Evolutionary conservation across 2,888 invertebrate genomes (phyloP).

Genomic region (Hoplodrina ambigua): DNA sequence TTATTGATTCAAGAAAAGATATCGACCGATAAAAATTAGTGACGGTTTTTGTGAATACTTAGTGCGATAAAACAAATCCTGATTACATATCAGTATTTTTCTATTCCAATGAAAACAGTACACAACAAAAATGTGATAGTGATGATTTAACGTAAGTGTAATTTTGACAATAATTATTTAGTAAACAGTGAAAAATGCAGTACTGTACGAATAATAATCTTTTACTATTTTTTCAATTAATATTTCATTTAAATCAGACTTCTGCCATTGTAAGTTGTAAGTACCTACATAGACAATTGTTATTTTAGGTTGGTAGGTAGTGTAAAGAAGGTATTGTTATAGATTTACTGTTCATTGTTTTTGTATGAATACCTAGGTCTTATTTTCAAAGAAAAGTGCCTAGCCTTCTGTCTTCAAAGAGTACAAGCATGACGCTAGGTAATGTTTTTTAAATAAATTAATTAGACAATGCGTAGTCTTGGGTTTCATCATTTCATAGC

Average conservation of each 20-base stretch:
- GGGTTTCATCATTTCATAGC: neutral
- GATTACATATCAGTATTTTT: slow-evolving; percentile 41
- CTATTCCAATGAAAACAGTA: slow-evolving; percentile 21
- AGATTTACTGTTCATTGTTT: too few species aligned
- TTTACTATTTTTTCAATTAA: slow-evolving; percentile 33
- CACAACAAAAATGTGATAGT: slow-evolving; percentile 13
- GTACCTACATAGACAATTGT: slow-evolving; percentile 6
- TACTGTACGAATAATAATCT: slow-evolving; percentile 42
- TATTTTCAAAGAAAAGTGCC: too few species aligned
- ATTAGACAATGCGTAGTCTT: neutral
- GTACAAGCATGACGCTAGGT: neutral
- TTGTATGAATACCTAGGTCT: too few species aligned
- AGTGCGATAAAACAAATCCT: slow-evolving; percentile 46
- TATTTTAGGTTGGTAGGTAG: neutral
- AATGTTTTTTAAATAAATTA: neutral
- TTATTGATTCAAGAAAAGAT: slow-evolving; percentile 26
- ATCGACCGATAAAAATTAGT: slow-evolving; percentile 40
- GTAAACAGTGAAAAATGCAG: slow-evolving; percentile 33
- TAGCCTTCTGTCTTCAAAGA: neutral
- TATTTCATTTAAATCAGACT: slow-evolving; percentile 40
- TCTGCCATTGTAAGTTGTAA: slow-evolving; percentile 29
- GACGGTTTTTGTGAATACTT: slow-evolving; percentile 35
- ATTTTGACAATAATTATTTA: neutral
- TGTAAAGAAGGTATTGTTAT: neutral
- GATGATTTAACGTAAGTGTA: slow-evolving; percentile 4